Evolutionary conservation across 2,888 invertebrate genomes (phyloP), one percentile per base, ranked within the genome.

Genomic region (Macaria liturata): DNA sequence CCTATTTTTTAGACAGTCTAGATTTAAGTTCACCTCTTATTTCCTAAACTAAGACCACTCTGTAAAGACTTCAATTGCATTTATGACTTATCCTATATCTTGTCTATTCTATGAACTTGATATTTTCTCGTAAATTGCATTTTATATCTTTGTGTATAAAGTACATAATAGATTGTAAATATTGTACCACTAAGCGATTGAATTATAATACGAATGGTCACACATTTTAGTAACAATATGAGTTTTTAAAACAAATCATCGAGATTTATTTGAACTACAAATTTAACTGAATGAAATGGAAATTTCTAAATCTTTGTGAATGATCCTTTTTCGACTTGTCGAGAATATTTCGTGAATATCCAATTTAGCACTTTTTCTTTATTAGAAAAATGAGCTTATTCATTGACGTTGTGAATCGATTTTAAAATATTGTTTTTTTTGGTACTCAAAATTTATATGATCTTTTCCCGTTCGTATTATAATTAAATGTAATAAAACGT

Each of bases 161-260:
- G 79, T 65, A 56, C 48, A 39, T 76, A 76, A 76, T 78, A 76
- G 77, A 78, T 64, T 89, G 89, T 89, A 90, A 80, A 88, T 88
- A 88, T 77, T 78, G 79, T 84, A 83, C 76, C 79, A 74, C 71
- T 78, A 66, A 69, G 34, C 53, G 65, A 54, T 63, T 60, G 60
- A 55, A 59, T 63, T 66, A 57, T 63, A 63, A 62, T 57, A 9
- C 54, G 49, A 55, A 58, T 39, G 54, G 31, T 47, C 49, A 49
- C 8, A 7, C 5, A 39, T 39, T 39, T 39, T 20, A 20, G 20
- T 1, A 20, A 20, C 20, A 20, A 20, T 20, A 20, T 20, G 20
- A 20, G 2, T 20, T 20, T 20, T 20, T 20, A 20, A 20, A 20
- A 20, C 20, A 20, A 20, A 20, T 1, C 20, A 20, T 20, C 20